These are phyloP conservation scores for Drosophila funebris DNA, from an alignment of 1,140 invertebrate genomes.

Conservation along the genomic window DNA sequence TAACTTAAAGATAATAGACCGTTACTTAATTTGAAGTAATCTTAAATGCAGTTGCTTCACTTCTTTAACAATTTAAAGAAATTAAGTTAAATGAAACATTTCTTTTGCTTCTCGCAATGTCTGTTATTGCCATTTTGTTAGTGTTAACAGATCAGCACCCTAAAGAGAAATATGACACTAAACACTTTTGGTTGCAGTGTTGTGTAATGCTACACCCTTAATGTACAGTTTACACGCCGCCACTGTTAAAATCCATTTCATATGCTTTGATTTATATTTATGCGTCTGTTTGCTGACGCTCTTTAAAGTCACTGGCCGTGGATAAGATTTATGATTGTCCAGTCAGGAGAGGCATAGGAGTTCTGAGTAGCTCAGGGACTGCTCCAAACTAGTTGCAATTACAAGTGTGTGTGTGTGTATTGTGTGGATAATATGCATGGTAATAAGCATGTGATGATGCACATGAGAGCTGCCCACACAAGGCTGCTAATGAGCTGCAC, in stretches of 20 bases:
- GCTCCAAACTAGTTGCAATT: conserved; percentile 28
- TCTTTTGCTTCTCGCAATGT: not conserved
- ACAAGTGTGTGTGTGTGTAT: conserved; percentile 10
- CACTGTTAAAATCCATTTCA: conserved; percentile 63
- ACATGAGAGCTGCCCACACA: conserved; percentile 49
- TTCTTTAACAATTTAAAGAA: too few relatives aligned
- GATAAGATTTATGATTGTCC: conserved; percentile 52
- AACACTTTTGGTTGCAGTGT: conserved; percentile 14
- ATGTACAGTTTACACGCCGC: conserved; percentile 14
- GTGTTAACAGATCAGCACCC: conserved; percentile 10
- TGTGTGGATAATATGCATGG: conserved; percentile 41
- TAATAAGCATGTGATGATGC: conserved; percentile 66
- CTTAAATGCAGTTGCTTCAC: too few relatives aligned
- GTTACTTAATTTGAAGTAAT: too few relatives aligned
- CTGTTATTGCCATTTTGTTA: not conserved
- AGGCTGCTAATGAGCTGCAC: conserved; percentile 59
- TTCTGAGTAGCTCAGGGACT: conserved; percentile 20
- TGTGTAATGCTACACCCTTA: conserved; percentile 36
- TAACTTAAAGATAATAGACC: too few relatives aligned
- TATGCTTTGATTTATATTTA: conserved; percentile 65
- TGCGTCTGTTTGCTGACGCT: conserved; percentile 40
- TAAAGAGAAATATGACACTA: conserved; percentile 42
- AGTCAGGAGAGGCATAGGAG: not conserved
- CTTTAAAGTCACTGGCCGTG: conserved; percentile 39
- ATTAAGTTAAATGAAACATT: too few relatives aligned